These are phyloP conservation scores for Sabellastarte sp. DNA, from an alignment of 2,888 invertebrate genomes.

Conservation along the genomic window DNA sequence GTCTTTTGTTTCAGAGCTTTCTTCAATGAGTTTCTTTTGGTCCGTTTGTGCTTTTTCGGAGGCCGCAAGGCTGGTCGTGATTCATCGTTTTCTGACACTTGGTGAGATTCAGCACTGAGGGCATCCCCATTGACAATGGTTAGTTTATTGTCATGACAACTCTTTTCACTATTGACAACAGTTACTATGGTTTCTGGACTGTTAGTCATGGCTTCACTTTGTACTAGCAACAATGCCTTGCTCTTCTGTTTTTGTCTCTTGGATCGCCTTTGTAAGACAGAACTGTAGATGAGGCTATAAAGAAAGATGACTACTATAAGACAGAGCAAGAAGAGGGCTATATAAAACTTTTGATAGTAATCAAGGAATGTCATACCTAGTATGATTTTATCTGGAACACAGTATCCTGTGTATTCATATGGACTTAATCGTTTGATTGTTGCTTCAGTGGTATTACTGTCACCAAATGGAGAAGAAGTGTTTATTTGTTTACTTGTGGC, in stretches of 20 bases:
- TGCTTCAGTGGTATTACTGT: too few relatives aligned
- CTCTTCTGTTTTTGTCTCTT: background rate
- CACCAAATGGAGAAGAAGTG: background rate
- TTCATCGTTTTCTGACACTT: background rate
- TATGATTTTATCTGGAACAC: conserved; percentile 34
- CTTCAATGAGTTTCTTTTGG: background rate
- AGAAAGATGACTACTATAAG: conserved; percentile 51
- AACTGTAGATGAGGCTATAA: conserved; percentile 52
- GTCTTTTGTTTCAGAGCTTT: conserved; percentile 14
- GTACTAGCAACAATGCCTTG: background rate
- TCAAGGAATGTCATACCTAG: conserved; percentile 34
- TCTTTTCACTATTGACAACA: background rate
- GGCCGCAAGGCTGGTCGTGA: too few relatives aligned
- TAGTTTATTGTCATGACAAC: background rate
- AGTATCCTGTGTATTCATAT: conserved; percentile 31
- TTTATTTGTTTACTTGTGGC: background rate
- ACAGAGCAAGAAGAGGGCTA: conserved; percentile 49
- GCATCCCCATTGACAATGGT: background rate
- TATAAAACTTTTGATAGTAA: conserved; percentile 50
- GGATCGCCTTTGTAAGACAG: background rate
- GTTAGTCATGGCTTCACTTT: background rate
- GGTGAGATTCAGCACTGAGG: background rate
- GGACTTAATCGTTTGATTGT: too few relatives aligned
- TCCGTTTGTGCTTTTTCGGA: background rate
- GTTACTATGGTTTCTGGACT: background rate